phyloP scores from a whole-genome alignment of 2,888 invertebrate species.

The Slavum lentiscoides region DNA sequence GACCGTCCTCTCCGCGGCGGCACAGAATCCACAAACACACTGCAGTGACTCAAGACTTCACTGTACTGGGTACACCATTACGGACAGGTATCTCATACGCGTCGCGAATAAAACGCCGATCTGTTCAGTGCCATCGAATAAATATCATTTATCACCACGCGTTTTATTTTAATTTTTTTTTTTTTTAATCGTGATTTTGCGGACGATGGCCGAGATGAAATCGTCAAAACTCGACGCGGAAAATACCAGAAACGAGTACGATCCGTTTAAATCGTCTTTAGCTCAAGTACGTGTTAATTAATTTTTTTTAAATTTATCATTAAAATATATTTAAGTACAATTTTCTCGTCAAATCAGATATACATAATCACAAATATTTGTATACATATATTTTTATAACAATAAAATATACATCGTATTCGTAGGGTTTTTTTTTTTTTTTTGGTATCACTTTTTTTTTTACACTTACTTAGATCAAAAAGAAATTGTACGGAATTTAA shows the following conservation, averaged over 20 bases:
- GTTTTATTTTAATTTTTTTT: not conserved
- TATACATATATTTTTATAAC: too few relatives aligned
- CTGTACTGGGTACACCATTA: not conserved
- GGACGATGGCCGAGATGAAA: conserved; percentile 5
- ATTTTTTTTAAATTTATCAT: not conserved
- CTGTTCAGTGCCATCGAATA: not conserved
- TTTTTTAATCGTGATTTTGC: not conserved
- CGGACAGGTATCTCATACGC: not conserved
- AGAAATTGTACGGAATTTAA: too few relatives aligned
- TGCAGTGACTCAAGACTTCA: conserved; percentile 13
- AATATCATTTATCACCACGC: not conserved
- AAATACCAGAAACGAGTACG: conserved; percentile 5
- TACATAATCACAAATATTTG: too few relatives aligned
- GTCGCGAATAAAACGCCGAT: not conserved
- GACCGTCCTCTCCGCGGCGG: conserved; percentile 17
- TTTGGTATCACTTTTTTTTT: too few relatives aligned
- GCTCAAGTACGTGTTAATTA: conserved; percentile 32
- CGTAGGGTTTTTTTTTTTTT: too few relatives aligned
- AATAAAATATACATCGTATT: too few relatives aligned
- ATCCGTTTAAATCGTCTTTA: conserved; percentile 23
- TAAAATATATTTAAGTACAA: too few relatives aligned
- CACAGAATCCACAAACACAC: not conserved
- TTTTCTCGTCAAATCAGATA: too few relatives aligned
- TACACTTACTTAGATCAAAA: too few relatives aligned
- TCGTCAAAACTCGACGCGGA: conserved; percentile 20